These are phyloP conservation scores for Lottia gigantea DNA, from an alignment of 2,888 invertebrate species.

Conservation along the genomic window DNA sequence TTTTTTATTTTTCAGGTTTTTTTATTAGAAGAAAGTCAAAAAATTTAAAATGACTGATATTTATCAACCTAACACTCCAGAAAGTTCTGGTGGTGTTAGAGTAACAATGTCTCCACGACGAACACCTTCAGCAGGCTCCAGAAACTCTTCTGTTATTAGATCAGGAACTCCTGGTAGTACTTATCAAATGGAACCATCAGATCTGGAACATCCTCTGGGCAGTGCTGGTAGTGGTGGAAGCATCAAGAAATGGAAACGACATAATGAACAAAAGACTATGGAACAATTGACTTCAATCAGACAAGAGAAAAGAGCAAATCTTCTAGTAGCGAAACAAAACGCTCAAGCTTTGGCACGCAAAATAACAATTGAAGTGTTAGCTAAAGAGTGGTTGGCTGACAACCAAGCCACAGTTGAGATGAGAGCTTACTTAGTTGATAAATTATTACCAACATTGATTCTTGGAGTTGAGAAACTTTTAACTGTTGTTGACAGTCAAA, in stretches of 20 bases:
- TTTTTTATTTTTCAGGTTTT: too few relatives aligned
- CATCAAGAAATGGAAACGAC: constrained; percentile 57
- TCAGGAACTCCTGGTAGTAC: not conserved
- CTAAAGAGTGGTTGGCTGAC: constrained; percentile 64
- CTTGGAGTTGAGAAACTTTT: constrained; percentile 67
- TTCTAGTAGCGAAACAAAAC: constrained; percentile 51
- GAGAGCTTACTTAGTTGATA: constrained; percentile 64
- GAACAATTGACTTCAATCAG: constrained; percentile 57
- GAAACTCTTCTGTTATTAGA: not conserved
- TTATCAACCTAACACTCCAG: not conserved
- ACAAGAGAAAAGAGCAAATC: constrained; percentile 55
- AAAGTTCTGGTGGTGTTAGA: not conserved
- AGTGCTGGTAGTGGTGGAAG: constrained; percentile 9
- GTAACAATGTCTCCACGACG: not conserved
- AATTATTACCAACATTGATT: constrained; percentile 66
- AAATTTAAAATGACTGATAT: not conserved
- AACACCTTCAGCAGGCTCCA: not conserved
- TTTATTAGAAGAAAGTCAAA: too few relatives aligned
- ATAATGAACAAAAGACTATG: constrained; percentile 65
- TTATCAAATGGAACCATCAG: not conserved
- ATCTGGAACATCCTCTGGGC: not conserved
- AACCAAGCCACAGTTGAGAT: constrained; percentile 62
- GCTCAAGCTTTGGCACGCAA: constrained; percentile 60
- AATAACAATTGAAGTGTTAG: constrained; percentile 65
- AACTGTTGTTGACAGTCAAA: constrained; percentile 62